Evolutionary conservation across 2,888 invertebrate genomes (phyloP).

Genomic region (Drosophila koepferae): DNA sequence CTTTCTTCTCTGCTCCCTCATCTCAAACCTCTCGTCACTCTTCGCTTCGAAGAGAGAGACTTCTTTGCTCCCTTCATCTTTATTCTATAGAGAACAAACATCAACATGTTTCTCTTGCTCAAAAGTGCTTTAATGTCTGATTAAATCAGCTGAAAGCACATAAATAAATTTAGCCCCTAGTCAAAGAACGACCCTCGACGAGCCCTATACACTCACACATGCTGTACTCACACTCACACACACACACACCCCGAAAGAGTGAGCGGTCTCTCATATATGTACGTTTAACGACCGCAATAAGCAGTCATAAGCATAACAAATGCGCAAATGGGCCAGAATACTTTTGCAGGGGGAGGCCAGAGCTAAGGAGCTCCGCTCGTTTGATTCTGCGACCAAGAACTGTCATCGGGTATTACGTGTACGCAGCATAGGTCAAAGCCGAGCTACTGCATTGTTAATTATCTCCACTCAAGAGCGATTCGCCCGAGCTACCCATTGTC

Average conservation of each 20-base stretch:
- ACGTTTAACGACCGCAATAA: constrained; percentile 48
- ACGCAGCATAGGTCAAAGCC: constrained; percentile 29
- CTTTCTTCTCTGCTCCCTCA: neutral
- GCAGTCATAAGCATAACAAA: constrained; percentile 61
- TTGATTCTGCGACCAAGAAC: constrained; percentile 34
- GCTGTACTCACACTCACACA: neutral
- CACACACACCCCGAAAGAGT: neutral
- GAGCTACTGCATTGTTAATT: constrained; percentile 64
- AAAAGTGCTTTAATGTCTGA: constrained; percentile 10
- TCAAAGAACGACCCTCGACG: constrained; percentile 23
- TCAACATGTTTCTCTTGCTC: constrained; percentile 1
- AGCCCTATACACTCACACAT: neutral
- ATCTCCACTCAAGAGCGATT: constrained; percentile 33
- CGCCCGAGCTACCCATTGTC: constrained; percentile 46
- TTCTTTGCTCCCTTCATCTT: too few relatives aligned
- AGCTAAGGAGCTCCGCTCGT: constrained; percentile 1
- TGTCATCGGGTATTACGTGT: constrained; percentile 45
- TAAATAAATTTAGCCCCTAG: constrained; percentile 10
- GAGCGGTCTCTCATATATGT: constrained; percentile 26
- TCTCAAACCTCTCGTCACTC: too few relatives aligned
- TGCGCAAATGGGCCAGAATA: constrained; percentile 28
- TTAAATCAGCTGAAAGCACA: constrained; percentile 18
- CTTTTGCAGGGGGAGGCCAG: constrained; percentile 6
- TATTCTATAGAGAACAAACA: neutral
- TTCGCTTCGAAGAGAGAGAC: too few relatives aligned